These are phyloP conservation scores for Bradysia coprophila DNA, from an alignment of 1,140 invertebrate species.

Conservation along the genomic window DNA sequence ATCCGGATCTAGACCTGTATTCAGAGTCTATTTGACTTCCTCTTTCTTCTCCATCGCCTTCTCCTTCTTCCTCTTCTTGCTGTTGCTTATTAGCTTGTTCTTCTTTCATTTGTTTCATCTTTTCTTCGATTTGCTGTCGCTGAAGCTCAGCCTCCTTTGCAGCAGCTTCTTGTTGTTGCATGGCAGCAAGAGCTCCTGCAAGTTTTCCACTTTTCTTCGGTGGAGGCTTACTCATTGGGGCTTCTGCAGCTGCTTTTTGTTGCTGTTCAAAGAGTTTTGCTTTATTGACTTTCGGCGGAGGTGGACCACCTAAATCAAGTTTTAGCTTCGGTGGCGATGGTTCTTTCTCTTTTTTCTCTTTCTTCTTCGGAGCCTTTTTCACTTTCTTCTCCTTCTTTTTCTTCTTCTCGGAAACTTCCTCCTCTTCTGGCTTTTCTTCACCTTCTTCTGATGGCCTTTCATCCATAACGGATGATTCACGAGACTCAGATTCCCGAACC, in stretches of 20 bases:
- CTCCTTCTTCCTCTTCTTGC: slow-evolving; percentile 12
- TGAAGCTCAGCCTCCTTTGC: slow-evolving; percentile 14
- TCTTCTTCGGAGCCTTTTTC: slow-evolving; percentile 16
- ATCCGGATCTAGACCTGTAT: neutral
- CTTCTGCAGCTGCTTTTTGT: neutral
- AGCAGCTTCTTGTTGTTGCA: slow-evolving; percentile 18
- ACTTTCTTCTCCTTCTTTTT: slow-evolving; percentile 20
- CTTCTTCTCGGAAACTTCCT: slow-evolving; percentile 18
- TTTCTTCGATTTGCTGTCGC: slow-evolving; percentile 21
- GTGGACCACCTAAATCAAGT: slow-evolving; percentile 19
- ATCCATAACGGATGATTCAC: neutral
- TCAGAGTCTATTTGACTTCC: neutral
- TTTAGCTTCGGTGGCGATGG: slow-evolving; percentile 22
- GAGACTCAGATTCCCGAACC: neutral
- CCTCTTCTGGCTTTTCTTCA: slow-evolving; percentile 17
- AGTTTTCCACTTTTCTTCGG: slow-evolving; percentile 19
- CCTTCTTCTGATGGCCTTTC: no score
- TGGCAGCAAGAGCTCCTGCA: slow-evolving; percentile 20
- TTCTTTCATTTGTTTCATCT: slow-evolving; percentile 16
- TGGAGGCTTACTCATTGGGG: slow-evolving; percentile 8
- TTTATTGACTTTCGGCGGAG: slow-evolving; percentile 19
- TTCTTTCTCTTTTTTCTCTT: slow-evolving; percentile 10
- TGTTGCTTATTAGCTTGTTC: slow-evolving; percentile 16
- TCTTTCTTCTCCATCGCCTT: slow-evolving; percentile 4
- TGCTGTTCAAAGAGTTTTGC: slow-evolving; percentile 18